These are phyloP conservation scores for Lanius ludovicianus DNA, from an alignment of 2,113 vertebrate genomes.

Conservation along the genomic window DNA sequence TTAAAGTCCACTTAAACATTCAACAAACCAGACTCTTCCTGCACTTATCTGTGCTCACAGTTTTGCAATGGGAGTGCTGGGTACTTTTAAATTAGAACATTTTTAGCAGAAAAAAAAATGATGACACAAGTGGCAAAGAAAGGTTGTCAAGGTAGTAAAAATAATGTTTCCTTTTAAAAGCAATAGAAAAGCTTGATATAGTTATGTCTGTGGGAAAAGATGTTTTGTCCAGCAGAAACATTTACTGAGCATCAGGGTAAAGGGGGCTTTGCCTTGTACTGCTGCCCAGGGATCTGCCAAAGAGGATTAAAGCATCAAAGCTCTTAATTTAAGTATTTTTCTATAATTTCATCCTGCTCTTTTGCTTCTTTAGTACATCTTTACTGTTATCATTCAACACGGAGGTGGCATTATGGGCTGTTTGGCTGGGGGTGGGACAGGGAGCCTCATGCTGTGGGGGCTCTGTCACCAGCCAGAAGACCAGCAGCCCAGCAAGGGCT, in stretches of 20 bases:
- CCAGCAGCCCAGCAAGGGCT: not conserved
- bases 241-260: not conserved
- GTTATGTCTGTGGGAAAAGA: not conserved
- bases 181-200: not conserved
- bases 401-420: not conserved
- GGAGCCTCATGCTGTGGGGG: not conserved
- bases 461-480: not conserved
- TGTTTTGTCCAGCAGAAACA: not conserved
- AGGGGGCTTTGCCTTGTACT: not conserved
- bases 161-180: not conserved
- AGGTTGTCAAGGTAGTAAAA: not conserved
- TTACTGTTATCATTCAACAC: not conserved
- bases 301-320: not conserved
- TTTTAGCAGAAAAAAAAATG: not conserved
- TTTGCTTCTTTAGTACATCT: not conserved
- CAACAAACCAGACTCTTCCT: not conserved
- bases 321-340: not conserved
- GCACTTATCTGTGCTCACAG: not conserved
- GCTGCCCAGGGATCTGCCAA: not conserved
- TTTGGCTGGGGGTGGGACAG: not conserved
- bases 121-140: not conserved
- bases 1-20: not conserved
- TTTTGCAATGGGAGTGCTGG: not conserved
- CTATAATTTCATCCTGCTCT: not conserved
- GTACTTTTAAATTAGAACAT: not conserved